phyloP scores from a whole-genome alignment of 37 sponge, comb jelly and placozoan species.

The Beroe forskalii region DNA sequence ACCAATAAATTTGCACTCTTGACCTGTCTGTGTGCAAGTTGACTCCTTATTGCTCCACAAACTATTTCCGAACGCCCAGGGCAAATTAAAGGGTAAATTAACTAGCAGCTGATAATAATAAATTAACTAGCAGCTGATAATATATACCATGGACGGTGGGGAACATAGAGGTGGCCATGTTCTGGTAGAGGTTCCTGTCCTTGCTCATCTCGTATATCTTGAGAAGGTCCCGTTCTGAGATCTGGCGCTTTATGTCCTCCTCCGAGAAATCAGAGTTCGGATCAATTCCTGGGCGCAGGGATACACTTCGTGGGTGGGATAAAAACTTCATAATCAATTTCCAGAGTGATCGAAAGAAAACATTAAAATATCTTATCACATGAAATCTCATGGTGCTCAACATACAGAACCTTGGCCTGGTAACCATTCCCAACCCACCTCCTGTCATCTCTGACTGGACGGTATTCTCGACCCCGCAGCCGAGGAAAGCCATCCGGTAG shows the following conservation, averaged over 20 bases:
- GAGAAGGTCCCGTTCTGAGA: conserved; percentile 82
- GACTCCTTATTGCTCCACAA: no score
- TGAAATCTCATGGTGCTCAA: no score
- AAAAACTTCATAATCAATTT: no score
- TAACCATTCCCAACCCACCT: conserved; percentile 17
- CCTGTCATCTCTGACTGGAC: conserved; percentile 26
- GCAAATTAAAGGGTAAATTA: not conserved
- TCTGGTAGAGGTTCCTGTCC: conserved; percentile 89
- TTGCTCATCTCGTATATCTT: conserved; percentile 90
- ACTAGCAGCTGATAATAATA: not conserved
- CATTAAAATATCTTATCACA: no score
- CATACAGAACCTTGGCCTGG: no score
- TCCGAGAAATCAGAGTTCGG: conserved; percentile 74
- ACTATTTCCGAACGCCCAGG: not conserved
- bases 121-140: not conserved
- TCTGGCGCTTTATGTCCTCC: conserved; percentile 76
- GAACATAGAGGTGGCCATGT: conserved; percentile 88
- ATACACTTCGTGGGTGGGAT: no score
- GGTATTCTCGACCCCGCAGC: conserved; percentile 75
- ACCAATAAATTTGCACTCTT: no score
- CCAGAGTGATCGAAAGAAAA: no score
- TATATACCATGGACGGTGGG: conserved; percentile 93
- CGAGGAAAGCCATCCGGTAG: conserved; percentile 94
- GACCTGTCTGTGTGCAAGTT: no score
- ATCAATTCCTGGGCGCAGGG: conserved; percentile 53